Conservation (phyloP, 1,140 invertebrate species). For the Trichomalopsis sarcophagae region DNA sequence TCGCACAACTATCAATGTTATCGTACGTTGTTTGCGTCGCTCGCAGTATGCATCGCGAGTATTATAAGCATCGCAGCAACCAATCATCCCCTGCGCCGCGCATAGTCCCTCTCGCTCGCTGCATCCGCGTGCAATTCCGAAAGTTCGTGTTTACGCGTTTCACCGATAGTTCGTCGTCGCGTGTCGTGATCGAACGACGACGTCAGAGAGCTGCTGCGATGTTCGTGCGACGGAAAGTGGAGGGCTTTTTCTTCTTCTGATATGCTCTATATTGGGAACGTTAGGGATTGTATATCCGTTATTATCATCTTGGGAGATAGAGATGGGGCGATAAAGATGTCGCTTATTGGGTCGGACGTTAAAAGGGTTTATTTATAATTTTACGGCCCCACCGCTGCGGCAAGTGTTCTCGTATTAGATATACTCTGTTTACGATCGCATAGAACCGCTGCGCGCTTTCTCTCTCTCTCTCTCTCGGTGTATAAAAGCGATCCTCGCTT, state of each 20-base stretch:
- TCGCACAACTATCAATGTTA: not conserved
- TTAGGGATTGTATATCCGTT: not conserved
- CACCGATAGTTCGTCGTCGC: not conserved
- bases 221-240: not conserved
- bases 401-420: not conserved
- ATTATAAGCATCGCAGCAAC: not conserved
- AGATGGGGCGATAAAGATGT: not conserved
- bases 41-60: not conserved
- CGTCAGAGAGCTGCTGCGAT: not conserved
- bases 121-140: not conserved
- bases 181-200: not conserved
- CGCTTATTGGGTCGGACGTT: not conserved
- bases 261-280: not conserved
- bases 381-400: not conserved
- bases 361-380: conserved; percentile 16
- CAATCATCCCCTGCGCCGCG: not conserved
- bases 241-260: not conserved
- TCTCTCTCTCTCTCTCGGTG: no score
- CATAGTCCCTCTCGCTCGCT: not conserved
- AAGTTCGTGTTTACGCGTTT: not conserved
- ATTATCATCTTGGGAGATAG: not conserved
- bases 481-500: not conserved
- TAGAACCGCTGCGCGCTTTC: no score
- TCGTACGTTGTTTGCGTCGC: not conserved
- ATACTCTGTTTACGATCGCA: not conserved